phyloP scores from a whole-genome alignment of 2,888 invertebrate genomes.

The Holacanthella duospinosa region DNA sequence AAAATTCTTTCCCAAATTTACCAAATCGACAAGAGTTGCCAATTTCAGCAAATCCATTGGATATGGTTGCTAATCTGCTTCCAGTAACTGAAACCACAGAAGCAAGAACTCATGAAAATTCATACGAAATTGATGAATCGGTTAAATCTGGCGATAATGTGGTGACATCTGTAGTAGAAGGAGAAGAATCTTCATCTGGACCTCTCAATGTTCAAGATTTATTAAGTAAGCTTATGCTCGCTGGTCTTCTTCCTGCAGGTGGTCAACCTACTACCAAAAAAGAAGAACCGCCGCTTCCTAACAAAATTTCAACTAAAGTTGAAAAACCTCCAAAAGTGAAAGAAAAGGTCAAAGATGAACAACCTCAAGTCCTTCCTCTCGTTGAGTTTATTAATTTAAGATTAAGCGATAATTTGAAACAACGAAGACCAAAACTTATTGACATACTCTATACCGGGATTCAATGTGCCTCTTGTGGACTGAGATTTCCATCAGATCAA shows the following conservation, averaged over 20 bases:
- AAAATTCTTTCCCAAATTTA: no score
- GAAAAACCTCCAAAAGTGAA: not conserved
- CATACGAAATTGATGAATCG: not conserved
- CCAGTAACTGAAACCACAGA: conserved; percentile 8
- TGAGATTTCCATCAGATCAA: conserved; percentile 80
- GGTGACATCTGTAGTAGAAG: not conserved
- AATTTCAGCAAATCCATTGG: conserved; percentile 42
- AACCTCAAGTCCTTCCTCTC: conserved; percentile 22
- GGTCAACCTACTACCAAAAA: conserved; percentile 9
- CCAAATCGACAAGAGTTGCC: not conserved
- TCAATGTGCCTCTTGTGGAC: conserved; percentile 94
- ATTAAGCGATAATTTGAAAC: conserved; percentile 28
- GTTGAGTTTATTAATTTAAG: conserved; percentile 29
- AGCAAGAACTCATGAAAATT: not conserved
- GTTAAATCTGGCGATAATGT: conserved; percentile 11
- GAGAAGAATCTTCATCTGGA: conserved; percentile 15
- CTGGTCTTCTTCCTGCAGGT: conserved; percentile 56
- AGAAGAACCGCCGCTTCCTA: conserved; percentile 4
- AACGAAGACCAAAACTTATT: conserved; percentile 28
- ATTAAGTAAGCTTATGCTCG: conserved; percentile 72
- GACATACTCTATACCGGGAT: conserved; percentile 66
- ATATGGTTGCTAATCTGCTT: conserved; percentile 42
- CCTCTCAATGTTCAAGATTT: conserved; percentile 63
- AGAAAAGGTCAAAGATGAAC: not conserved
- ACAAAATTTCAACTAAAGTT: not conserved